These are phyloP conservation scores for Colostygia pectinataria DNA, from an alignment of 2,888 invertebrate species.

Conservation along the genomic window DNA sequence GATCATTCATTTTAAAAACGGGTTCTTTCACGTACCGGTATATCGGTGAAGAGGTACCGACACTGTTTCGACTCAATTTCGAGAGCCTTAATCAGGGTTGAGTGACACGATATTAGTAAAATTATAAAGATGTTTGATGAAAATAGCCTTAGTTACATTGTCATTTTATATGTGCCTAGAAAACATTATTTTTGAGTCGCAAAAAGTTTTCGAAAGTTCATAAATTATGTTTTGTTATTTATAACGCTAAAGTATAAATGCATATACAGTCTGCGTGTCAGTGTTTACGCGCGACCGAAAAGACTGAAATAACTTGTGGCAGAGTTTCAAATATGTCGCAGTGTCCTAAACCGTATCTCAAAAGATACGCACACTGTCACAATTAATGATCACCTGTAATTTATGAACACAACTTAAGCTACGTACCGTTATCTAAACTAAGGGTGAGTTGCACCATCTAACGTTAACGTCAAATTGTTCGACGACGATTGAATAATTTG, in stretches of 20 bases:
- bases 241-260: no score
- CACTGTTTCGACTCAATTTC: no score
- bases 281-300: conserved; percentile 71
- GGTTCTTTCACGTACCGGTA: no score
- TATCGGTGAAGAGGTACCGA: no score
- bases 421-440: neutral
- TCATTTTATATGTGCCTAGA: conserved; percentile 7
- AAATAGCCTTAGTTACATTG: conserved; percentile 8
- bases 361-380: conserved; percentile 55
- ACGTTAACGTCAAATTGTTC: no score
- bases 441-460: no score
- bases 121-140: conserved; percentile 13
- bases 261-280: conserved; percentile 46
- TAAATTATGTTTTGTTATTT: conserved; percentile 30
- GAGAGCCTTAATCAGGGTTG: no score
- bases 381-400: conserved; percentile 45
- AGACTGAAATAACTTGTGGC: conserved; percentile 75
- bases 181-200: conserved; percentile 3
- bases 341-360: conserved; percentile 66
- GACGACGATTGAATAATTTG: no score
- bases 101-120: no score
- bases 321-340: conserved; percentile 81
- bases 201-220: conserved; percentile 9
- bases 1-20: no score
- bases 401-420: conserved; percentile 3